Conservation (phyloP, 2,888 invertebrate species). For the Prosopocoilus inquinatus region DNA sequence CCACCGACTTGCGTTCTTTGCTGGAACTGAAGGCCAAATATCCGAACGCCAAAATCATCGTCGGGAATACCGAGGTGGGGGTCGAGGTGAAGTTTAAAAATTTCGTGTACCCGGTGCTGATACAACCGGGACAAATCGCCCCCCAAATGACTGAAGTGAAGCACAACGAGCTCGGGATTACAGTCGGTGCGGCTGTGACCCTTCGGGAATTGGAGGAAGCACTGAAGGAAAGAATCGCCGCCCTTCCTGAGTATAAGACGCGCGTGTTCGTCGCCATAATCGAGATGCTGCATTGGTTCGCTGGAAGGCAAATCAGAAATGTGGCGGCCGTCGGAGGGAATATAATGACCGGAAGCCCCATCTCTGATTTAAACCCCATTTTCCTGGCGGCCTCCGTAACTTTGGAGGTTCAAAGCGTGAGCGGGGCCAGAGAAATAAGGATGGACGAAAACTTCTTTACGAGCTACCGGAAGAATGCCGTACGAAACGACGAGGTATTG, state of each 20-base stretch:
- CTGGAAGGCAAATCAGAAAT: conserved; percentile 92
- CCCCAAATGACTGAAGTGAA: conserved; percentile 64
- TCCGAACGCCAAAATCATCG: conserved; percentile 74
- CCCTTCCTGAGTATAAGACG: conserved; percentile 56
- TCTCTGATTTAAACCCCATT: conserved; percentile 93
- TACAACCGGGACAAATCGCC: conserved; percentile 66
- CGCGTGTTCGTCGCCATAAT: conserved; percentile 67
- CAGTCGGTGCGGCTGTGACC: conserved; percentile 77
- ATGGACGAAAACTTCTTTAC: conserved; percentile 81
- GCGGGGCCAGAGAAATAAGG: conserved; percentile 61
- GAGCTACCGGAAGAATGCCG: conserved; percentile 78
- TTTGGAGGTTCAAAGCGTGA: conserved; percentile 62
- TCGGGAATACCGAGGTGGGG: conserved; percentile 88
- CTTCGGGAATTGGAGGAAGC: conserved; percentile 72
- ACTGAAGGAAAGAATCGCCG: conserved; percentile 58
- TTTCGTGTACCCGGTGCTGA: conserved; percentile 72
- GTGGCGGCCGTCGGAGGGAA: conserved; percentile 92
- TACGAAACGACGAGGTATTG: conserved; percentile 76
- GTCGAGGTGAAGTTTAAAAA: conserved; percentile 91
- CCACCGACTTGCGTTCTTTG: conserved; percentile 65
- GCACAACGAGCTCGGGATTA: conserved; percentile 52
- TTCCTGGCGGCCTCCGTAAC: conserved; percentile 74
- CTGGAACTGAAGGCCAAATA: conserved; percentile 64
- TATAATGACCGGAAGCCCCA: conserved; percentile 88
- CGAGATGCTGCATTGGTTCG: conserved; percentile 92